Evolutionary conservation across 2,888 invertebrate species (phyloP).

Genomic region (Teleiodes luculella): DNA sequence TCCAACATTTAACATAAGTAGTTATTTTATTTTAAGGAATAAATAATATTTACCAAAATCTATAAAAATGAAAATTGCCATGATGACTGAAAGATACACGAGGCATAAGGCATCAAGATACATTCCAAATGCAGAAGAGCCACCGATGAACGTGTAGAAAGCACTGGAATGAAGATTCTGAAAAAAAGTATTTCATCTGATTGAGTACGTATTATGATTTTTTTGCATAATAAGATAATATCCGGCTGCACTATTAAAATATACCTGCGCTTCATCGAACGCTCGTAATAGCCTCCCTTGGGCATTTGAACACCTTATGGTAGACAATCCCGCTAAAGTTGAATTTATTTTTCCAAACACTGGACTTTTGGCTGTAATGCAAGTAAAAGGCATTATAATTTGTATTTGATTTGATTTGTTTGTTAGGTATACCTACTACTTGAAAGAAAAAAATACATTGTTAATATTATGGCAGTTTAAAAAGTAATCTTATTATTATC

Average conservation of each 20-base stretch:
- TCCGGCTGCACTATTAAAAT: neutral
- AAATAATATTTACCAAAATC: constrained; percentile 75
- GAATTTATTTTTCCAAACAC: constrained; percentile 88
- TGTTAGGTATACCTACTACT: no score
- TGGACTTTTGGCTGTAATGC: constrained; percentile 83
- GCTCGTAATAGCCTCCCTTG: constrained; percentile 78
- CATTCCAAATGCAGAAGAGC: constrained; percentile 84
- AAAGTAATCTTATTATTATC: no score
- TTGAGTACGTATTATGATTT: no score
- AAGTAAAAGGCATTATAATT: no score
- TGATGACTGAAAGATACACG: constrained; percentile 81
- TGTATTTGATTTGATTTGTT: no score
- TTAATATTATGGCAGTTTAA: no score
- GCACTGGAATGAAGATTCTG: constrained; percentile 84
- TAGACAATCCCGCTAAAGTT: constrained; percentile 85
- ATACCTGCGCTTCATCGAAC: constrained; percentile 80
- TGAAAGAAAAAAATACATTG: no score
- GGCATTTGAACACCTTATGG: constrained; percentile 84
- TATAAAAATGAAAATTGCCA: constrained; percentile 80
- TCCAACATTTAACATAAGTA: no score
- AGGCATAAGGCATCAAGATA: constrained; percentile 85
- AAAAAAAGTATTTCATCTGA: no score
- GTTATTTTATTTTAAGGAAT: no score
- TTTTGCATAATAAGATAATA: no score
- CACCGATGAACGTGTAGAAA: constrained; percentile 82